phyloP scores from a whole-genome alignment of 2,113 vertebrate genomes.

The Gallinago media region DNA sequence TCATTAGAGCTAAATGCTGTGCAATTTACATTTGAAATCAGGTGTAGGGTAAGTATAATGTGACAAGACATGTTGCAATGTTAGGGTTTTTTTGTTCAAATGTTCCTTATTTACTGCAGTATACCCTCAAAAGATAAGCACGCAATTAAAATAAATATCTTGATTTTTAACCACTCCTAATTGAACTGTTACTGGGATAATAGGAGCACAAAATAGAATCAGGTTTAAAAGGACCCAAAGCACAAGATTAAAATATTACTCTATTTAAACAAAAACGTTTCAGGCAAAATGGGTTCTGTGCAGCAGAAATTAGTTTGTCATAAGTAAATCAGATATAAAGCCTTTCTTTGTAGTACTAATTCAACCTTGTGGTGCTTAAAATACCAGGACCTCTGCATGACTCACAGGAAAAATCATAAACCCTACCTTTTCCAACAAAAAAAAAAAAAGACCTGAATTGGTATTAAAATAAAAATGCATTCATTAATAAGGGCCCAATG shows the following conservation, averaged over 20 bases:
- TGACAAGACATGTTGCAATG: conserved; percentile 80
- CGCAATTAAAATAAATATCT: conserved; percentile 69
- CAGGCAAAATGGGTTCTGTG: conserved; percentile 36
- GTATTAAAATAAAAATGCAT: neutral
- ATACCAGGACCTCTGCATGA: conserved; percentile 10
- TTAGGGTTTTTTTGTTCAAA: conserved; percentile 60
- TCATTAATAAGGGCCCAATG: neutral
- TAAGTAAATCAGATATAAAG: conserved; percentile 37
- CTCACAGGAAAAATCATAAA: neutral
- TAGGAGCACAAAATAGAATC: conserved; percentile 35
- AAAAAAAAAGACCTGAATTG: neutral
- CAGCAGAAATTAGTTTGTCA: conserved; percentile 31
- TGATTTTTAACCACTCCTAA: conserved; percentile 69
- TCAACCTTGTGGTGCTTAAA: neutral
- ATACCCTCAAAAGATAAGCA: conserved; percentile 70
- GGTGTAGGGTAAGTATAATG: conserved; percentile 81
- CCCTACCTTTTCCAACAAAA: neutral
- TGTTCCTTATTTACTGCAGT: conserved; percentile 76
- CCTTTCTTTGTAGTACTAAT: conserved; percentile 9
- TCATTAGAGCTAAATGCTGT: conserved; percentile 86
- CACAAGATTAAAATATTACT: conserved; percentile 67
- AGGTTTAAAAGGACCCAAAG: conserved; percentile 40
- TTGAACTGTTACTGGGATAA: conserved; percentile 56
- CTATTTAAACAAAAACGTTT: conserved; percentile 41
- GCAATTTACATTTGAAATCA: conserved; percentile 89